Conservation (phyloP, 2,888 invertebrate genomes). For the Sarcophaga variegata region DNA sequence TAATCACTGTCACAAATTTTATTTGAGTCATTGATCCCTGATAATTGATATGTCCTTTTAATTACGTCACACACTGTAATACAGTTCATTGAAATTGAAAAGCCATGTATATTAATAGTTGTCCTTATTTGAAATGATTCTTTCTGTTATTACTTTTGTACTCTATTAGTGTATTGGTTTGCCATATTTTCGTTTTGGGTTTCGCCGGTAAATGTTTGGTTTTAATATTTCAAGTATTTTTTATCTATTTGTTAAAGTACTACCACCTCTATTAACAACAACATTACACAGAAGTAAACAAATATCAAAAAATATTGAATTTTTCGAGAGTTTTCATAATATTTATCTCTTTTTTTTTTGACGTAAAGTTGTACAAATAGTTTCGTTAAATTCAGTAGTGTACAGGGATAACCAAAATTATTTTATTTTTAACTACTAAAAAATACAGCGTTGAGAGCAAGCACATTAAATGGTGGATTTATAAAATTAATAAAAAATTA, state of each 20-base stretch:
- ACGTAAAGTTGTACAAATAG: neutral
- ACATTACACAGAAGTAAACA: neutral
- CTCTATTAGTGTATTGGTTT: conserved; percentile 8
- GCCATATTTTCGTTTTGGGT: neutral
- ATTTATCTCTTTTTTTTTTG: neutral
- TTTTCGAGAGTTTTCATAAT: conserved; percentile 5
- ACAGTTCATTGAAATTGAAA: neutral
- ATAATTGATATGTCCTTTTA: too few species aligned
- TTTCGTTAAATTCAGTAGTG: neutral
- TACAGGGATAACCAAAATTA: too few species aligned
- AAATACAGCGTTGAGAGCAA: too few species aligned
- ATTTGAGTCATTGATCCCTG: too few species aligned
- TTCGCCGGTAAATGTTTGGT: conserved; percentile 7
- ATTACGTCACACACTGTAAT: neutral
- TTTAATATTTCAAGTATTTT: conserved; percentile 29
- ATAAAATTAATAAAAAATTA: too few species aligned
- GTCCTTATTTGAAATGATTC: neutral
- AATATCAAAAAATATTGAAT: conserved; percentile 5
- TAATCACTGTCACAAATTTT: too few species aligned
- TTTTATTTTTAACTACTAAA: too few species aligned
- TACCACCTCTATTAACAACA: neutral
- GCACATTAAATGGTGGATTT: too few species aligned
- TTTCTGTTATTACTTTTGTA: neutral
- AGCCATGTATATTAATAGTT: neutral
- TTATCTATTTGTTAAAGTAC: neutral